phyloP scores from a whole-genome alignment of 2,113 vertebrate genomes.

The Psettodes erumei region DNA sequence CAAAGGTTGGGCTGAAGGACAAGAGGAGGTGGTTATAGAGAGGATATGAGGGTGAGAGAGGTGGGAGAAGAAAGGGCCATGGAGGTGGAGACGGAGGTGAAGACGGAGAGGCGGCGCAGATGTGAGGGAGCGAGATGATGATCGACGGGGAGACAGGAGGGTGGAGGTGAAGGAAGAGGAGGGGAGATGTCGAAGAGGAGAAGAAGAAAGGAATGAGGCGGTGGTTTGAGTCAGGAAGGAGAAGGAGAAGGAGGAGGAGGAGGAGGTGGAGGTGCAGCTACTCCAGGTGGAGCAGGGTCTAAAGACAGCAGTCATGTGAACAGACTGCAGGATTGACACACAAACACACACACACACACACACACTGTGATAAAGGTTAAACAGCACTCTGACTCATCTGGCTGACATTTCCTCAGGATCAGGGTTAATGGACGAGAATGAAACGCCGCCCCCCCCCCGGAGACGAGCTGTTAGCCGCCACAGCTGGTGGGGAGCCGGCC shows the following conservation, averaged over 20 bases:
- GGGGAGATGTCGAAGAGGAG: too few species aligned
- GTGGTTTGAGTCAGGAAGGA: too few species aligned
- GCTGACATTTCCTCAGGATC: slow-evolving; percentile 35
- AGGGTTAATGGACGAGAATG: background rate
- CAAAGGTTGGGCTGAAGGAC: too few species aligned
- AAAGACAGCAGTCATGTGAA: background rate
- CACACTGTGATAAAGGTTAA: slow-evolving; percentile 17
- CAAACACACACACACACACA: slow-evolving; percentile 12
- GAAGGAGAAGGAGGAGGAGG: background rate
- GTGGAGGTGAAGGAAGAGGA: background rate
- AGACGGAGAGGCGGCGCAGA: too few species aligned
- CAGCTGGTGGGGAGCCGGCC: background rate
- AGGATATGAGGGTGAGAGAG: background rate
- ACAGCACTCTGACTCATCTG: slow-evolving; percentile 27
- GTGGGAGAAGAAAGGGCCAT: too few species aligned
- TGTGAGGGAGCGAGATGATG: too few species aligned
- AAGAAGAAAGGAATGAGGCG: too few species aligned
- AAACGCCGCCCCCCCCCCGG: slow-evolving; percentile 35
- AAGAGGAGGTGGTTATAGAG: too few species aligned
- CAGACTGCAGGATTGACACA: background rate
- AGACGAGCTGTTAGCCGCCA: slow-evolving; percentile 4
- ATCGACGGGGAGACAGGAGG: background rate
- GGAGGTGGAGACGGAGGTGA: too few species aligned
- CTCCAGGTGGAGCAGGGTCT: too few species aligned
- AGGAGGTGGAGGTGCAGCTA: background rate